These are phyloP conservation scores for Rhombomys opimus DNA, from an alignment of 2,113 vertebrate species.

Conservation along the genomic window DNA sequence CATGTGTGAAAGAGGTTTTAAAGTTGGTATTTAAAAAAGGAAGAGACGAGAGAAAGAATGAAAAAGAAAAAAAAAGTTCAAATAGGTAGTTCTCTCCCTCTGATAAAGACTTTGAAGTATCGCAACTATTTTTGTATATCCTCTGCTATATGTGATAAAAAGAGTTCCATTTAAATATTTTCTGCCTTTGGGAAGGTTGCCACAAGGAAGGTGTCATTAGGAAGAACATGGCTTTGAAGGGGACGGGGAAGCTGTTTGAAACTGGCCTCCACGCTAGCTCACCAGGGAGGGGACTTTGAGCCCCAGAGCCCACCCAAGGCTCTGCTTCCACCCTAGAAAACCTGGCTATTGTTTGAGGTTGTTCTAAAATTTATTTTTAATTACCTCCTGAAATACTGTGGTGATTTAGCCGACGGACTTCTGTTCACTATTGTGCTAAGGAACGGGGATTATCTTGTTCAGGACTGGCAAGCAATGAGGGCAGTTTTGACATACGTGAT, in stretches of 20 bases:
- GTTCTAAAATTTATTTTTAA: constrained; percentile 17
- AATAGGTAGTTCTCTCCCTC: neutral
- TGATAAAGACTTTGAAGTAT: constrained; percentile 48
- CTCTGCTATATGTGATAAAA: constrained; percentile 16
- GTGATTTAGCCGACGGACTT: neutral
- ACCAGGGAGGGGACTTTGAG: neutral
- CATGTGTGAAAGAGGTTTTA: neutral
- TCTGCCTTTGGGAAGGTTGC: neutral
- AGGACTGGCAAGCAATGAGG: neutral
- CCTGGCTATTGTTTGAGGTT: neutral
- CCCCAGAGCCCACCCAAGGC: neutral
- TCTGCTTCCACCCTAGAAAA: neutral
- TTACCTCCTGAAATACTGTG: neutral
- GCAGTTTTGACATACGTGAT: neutral
- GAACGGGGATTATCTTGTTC: neutral
- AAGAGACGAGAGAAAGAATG: neutral
- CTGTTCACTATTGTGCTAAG: neutral
- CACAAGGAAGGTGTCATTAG: neutral
- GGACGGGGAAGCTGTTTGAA: neutral
- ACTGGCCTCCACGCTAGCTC: neutral
- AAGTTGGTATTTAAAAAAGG: constrained; percentile 25
- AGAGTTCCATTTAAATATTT: constrained; percentile 13
- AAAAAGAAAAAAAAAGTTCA: constrained; percentile 23
- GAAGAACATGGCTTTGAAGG: neutral
- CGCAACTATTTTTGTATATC: neutral